Evolutionary conservation across 1,140 invertebrate species (phyloP), one percentile per base, ranked within the genome.

Genomic region (Euura lappo): DNA sequence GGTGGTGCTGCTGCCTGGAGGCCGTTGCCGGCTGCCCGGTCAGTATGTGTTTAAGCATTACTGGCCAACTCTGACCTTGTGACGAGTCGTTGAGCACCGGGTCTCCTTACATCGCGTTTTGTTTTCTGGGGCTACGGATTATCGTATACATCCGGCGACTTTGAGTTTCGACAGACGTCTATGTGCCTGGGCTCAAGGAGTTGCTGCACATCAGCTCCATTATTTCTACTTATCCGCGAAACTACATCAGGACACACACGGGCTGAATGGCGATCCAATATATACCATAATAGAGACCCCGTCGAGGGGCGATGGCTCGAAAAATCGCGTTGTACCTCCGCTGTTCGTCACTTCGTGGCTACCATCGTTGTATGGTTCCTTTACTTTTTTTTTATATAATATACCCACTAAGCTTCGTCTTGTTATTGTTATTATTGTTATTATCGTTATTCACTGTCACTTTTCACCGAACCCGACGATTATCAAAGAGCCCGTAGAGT

Each of bases 31-130:
- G 85, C 76, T 87, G 85, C 79, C 83, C 84, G 82, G 87, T 87
- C 80, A 88, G 80, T 75, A 89, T 89, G 81, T 88, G 88, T 79
- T 89, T 89, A 79, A 88, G 85, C 88, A 89, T 89, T 78, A 86
- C 86, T 86, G 80, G 77, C 78, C 74, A 60, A 60, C 51, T 77
- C 80, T 79, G 79, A 65, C 45, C 71, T 74, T 69, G 72, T 8
- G 51, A 28, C 28, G 28, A 28, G 28, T 28, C 28, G 28, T 28
- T 28, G 28, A 28, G 28, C 28, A 28, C 28, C 28, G 28, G 28
- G 28, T 28, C 28, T 28, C 28, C 28, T 28, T 28, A 28, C 28
- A 28, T 28, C 28, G 28, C 28, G 28, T 64, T 64, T 64, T 13
- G 60, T 64, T 64, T 64, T 13, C 13, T 64, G 8, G 13, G 8